Evolutionary conservation across 2,888 invertebrate species (phyloP).

Genomic region (Siphlonurus alternatus): DNA sequence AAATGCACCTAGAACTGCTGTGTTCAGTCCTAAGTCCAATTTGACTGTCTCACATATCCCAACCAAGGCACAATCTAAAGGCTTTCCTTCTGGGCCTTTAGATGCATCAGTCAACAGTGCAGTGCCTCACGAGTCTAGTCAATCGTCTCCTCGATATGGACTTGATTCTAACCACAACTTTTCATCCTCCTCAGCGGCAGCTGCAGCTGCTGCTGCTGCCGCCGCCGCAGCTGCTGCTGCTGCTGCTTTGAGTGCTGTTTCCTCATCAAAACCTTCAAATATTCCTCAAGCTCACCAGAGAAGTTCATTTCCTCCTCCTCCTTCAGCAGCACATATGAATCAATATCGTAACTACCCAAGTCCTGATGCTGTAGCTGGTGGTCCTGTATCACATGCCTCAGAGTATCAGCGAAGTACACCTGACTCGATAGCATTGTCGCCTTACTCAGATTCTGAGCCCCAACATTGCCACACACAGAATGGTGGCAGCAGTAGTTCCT

Average conservation of each 20-base stretch:
- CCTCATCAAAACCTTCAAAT: not conserved
- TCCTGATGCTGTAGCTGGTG: not conserved
- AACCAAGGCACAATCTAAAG: not conserved
- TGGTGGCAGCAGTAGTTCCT: not conserved
- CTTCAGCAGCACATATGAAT: not conserved
- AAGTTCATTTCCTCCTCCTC: not conserved
- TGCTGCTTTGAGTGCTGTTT: not conserved
- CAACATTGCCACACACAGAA: not conserved
- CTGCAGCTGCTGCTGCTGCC: not conserved
- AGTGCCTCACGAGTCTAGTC: constrained; percentile 36
- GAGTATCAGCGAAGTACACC: not conserved
- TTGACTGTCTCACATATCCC: not conserved
- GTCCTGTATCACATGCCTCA: not conserved
- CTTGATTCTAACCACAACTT: not conserved
- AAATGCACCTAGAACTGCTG: not conserved
- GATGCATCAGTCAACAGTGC: not conserved
- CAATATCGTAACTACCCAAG: not conserved
- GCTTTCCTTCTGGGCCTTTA: not conserved
- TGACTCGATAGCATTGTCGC: not conserved
- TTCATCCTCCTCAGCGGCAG: not conserved
- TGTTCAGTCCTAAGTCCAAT: not conserved
- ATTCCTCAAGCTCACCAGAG: not conserved
- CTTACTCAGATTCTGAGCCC: not conserved
- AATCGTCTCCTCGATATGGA: constrained; percentile 38
- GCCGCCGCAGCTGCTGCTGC: not conserved